Percentiles rank a stretch among this genome's conserved stretches.
Conservation (phyloP, 2,113 vertebrate species). For the Ictalurus furcatus region DNA sequence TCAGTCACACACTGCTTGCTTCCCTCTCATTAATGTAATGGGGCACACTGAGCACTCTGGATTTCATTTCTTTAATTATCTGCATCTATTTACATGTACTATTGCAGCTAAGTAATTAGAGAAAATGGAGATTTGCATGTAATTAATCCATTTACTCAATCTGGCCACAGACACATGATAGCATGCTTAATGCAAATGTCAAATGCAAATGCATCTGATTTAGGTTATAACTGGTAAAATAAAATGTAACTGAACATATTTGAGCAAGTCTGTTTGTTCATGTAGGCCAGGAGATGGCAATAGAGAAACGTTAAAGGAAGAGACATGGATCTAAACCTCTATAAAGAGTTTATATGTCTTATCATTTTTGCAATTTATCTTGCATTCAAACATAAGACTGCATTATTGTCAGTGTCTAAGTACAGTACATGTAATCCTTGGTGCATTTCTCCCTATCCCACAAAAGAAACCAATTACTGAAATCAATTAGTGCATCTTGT, state of each 20-base stretch:
- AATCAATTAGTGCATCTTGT: background rate
- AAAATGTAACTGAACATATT: background rate
- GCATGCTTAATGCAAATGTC: conserved; percentile 10
- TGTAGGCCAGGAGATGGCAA: conserved; percentile 51
- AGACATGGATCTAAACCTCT: background rate
- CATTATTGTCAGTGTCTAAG: background rate
- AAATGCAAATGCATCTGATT: background rate
- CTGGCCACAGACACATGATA: background rate
- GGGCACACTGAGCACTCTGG: conserved; percentile 8
- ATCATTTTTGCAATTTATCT: background rate
- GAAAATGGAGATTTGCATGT: conserved; percentile 1
- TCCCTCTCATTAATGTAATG: conserved; percentile 36
- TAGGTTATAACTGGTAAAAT: background rate
- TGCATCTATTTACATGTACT: conserved; percentile 19
- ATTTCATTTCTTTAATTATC: conserved; percentile 40
- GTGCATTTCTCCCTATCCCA: background rate
- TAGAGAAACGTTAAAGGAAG: conserved; percentile 33
- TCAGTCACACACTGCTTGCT: conserved; percentile 31
- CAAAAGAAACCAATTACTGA: background rate
- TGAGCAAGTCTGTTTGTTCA: background rate
- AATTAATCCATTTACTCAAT: conserved; percentile 19
- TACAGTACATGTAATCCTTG: background rate
- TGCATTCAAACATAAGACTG: background rate
- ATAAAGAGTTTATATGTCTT: background rate
- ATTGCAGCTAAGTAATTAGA: conserved; percentile 33